A percentile compares a stretch with the other conserved stretches of the same genome.
These are phyloP conservation scores for Cyclophora albipunctata DNA, from an alignment of 2,888 invertebrate species.

Conservation along the genomic window DNA sequence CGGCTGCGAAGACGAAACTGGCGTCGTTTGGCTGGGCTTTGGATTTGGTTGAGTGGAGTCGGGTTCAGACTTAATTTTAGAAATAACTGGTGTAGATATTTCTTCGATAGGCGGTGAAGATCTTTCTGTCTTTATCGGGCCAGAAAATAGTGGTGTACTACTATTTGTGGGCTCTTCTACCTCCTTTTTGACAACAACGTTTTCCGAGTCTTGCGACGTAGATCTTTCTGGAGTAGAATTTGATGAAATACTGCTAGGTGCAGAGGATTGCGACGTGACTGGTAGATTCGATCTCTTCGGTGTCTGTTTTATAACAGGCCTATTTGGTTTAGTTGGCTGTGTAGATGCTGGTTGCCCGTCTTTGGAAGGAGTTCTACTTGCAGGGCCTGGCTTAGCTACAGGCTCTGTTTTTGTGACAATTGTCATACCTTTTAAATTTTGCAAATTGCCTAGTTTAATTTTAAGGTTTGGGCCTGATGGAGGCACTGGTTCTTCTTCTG, in stretches of 20 bases:
- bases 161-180: slow-evolving; percentile 17
- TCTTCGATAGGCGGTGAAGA: slow-evolving; percentile 40
- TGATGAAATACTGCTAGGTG: slow-evolving; percentile 13
- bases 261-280: slow-evolving; percentile 18
- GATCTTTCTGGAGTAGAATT: slow-evolving; percentile 30
- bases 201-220: slow-evolving; percentile 38
- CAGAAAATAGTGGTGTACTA: slow-evolving; percentile 45
- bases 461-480: slow-evolving; percentile 8
- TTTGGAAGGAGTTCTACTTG: slow-evolving; percentile 23
- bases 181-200: slow-evolving; percentile 57
- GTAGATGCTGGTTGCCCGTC: slow-evolving; percentile 19
- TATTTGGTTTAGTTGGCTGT: slow-evolving; percentile 27
- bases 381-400: slow-evolving; percentile 24
- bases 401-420: slow-evolving; percentile 30
- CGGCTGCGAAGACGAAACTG: background rate
- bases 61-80: slow-evolving; percentile 53
- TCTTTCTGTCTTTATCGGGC: slow-evolving; percentile 57
- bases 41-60: slow-evolving; percentile 23
- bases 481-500: slow-evolving; percentile 25
- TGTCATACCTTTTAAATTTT: slow-evolving; percentile 36
- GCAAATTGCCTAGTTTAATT: slow-evolving; percentile 14
- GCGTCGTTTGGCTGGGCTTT: slow-evolving; percentile 11
- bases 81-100: slow-evolving; percentile 42
- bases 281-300: slow-evolving; percentile 52
- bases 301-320: slow-evolving; percentile 61